Evolutionary conservation across 2,888 invertebrate genomes (phyloP).

Genomic region (Coremacera marginata): DNA sequence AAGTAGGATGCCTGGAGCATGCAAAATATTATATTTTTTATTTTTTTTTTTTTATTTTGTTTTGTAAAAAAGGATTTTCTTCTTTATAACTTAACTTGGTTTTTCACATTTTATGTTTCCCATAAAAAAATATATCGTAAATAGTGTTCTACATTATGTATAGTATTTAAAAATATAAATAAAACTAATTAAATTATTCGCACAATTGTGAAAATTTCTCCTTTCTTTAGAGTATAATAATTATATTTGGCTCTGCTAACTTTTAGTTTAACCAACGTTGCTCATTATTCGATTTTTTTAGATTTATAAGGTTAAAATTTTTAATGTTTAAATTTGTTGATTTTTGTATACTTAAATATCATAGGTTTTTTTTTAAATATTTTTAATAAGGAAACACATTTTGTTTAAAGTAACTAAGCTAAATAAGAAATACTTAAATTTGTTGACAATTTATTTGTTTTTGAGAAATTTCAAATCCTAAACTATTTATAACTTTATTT

Average conservation of each 20-base stretch:
- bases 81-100: too few species aligned
- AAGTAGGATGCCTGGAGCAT: too few species aligned
- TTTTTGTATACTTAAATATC: slow-evolving; percentile 4
- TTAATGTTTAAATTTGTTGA: neutral
- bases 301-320: neutral
- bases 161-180: slow-evolving; percentile 23
- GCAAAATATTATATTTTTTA: too few species aligned
- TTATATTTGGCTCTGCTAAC: slow-evolving; percentile 34
- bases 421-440: slow-evolving; percentile 46
- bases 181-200: slow-evolving; percentile 22
- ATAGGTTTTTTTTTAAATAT: slow-evolving; percentile 1
- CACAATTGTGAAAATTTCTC: slow-evolving; percentile 17
- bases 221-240: neutral
- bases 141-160: neutral
- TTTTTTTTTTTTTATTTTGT: too few species aligned
- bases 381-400: slow-evolving; percentile 33
- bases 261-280: slow-evolving; percentile 18
- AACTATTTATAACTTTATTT: slow-evolving; percentile 16
- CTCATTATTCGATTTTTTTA: slow-evolving; percentile 8
- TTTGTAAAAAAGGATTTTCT: too few species aligned
- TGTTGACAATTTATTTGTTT: slow-evolving; percentile 37
- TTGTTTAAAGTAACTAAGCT: slow-evolving; percentile 46
- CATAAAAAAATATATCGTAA: slow-evolving; percentile 3
- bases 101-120: neutral
- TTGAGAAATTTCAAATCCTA: slow-evolving; percentile 20